A percentile compares a stretch with the other conserved stretches of the same genome.
These are phyloP conservation scores for Aulostomus chinensis DNA, from an alignment of 2,797 vertebrate genomes.

Conservation along the genomic window DNA sequence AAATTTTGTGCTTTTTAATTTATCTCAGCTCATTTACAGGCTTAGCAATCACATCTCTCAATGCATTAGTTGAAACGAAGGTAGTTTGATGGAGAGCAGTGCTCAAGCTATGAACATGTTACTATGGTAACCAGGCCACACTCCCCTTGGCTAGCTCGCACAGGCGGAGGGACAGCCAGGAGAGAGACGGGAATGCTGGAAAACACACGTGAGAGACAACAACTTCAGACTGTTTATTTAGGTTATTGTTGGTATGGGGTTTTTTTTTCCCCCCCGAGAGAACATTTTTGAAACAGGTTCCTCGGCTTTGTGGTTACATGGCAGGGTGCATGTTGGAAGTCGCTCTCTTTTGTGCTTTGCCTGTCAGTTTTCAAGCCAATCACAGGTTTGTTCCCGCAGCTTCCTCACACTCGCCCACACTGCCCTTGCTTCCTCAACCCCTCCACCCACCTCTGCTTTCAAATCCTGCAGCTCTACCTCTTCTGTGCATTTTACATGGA, in stretches of 20 bases:
- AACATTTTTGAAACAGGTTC: background rate
- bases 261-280: no score
- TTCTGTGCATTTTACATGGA: slow-evolving; percentile 36
- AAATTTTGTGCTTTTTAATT: slow-evolving; percentile 28
- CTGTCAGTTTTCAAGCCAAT: slow-evolving; percentile 30
- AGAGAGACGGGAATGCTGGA: slow-evolving; percentile 41
- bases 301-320: background rate
- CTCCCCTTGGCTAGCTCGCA: slow-evolving; percentile 54
- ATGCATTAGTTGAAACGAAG: slow-evolving; percentile 50
- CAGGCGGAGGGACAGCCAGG: slow-evolving; percentile 44
- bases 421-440: slow-evolving; percentile 54
- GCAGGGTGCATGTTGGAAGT: slow-evolving; percentile 10
- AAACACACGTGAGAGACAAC: slow-evolving; percentile 36
- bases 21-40: slow-evolving; percentile 35
- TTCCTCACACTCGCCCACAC: slow-evolving; percentile 55
- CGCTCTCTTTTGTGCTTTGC: slow-evolving; percentile 26
- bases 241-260: slow-evolving; percentile 3
- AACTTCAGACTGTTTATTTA: slow-evolving; percentile 43
- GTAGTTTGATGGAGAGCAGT: slow-evolving; percentile 53
- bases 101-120: slow-evolving; percentile 63
- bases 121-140: slow-evolving; percentile 76
- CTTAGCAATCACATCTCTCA: slow-evolving; percentile 33
- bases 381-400: slow-evolving; percentile 47
- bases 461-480: slow-evolving; percentile 46
- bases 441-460: slow-evolving; percentile 60